Percentiles rank a stretch among this genome's conserved stretches.
Evolutionary conservation across 2,797 vertebrate species (phyloP).

Genomic region (Neopelma chrysocephalum): DNA sequence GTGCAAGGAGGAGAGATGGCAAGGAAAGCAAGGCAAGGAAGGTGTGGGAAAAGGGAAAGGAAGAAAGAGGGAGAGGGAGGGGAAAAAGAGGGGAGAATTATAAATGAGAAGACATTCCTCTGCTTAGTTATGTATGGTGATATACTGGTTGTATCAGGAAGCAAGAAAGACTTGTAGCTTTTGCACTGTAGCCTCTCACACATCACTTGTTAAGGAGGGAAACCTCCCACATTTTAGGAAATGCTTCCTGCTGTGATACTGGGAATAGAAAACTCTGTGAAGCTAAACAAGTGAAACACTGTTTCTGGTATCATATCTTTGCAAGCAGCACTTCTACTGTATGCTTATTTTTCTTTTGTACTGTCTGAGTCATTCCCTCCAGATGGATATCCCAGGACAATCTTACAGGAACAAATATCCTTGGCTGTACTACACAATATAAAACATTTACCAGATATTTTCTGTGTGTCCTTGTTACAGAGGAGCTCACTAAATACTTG

Average conservation of each 20-base stretch:
- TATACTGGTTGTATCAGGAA: not conserved
- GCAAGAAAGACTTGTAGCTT: not conserved
- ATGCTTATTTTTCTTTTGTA: not conserved
- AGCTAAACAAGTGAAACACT: not conserved
- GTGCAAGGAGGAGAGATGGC: not conserved
- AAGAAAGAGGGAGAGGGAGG: not conserved
- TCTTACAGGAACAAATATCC: not conserved
- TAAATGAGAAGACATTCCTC: not conserved
- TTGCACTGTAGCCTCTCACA: not conserved
- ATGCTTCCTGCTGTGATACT: not conserved
- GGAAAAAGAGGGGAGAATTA: not conserved
- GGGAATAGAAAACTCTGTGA: not conserved
- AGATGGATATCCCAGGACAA: not conserved
- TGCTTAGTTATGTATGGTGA: not conserved
- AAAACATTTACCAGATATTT: not conserved
- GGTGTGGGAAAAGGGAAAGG: not conserved
- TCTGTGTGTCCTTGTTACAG: not conserved
- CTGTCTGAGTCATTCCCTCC: not conserved
- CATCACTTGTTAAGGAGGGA: not conserved
- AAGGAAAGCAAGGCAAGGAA: not conserved
- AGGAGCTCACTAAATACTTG: slow-evolving; percentile 23
- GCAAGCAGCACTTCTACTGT: not conserved
- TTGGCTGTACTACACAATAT: not conserved
- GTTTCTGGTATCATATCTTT: not conserved
- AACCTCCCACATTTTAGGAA: not conserved